These are phyloP conservation scores for Leptinotarsa undecemlineata DNA, from an alignment of 1,140 invertebrate genomes.

Conservation along the genomic window DNA sequence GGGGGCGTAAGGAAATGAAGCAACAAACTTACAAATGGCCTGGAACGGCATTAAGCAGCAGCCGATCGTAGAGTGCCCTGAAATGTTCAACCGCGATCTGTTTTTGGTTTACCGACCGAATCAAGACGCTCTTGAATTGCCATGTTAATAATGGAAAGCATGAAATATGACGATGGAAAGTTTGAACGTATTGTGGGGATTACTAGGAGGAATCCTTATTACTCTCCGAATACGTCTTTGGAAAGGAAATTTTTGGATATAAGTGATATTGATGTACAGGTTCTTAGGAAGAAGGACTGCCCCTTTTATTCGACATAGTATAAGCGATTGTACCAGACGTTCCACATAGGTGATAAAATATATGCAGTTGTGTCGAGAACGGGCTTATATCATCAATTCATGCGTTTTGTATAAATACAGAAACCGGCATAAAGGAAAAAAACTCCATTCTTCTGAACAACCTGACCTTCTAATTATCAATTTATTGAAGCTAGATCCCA, in stretches of 20 bases:
- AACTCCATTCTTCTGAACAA: no score
- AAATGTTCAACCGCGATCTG: conserved; percentile 46
- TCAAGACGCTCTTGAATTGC: conserved; percentile 37
- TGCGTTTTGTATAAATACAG: no score
- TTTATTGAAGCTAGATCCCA: no score
- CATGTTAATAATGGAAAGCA: conserved; percentile 27
- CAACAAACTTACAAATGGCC: conserved; percentile 50
- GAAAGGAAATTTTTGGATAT: background rate
- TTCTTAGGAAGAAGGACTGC: no score
- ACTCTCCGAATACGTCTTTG: background rate
- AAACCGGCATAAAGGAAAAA: no score
- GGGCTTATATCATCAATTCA: no score
- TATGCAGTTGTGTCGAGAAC: no score
- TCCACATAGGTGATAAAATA: no score
- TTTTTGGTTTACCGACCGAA: conserved; percentile 49
- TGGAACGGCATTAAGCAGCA: conserved; percentile 49
- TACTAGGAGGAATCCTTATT: background rate
- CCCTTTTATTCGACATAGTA: no score
- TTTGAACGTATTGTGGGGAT: background rate
- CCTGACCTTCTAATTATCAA: no score
- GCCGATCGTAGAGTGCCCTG: conserved; percentile 43
- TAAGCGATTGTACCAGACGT: no score
- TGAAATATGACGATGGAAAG: conserved; percentile 14
- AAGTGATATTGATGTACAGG: background rate
- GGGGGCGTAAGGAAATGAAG: conserved; percentile 45